Evolutionary conservation across 2,797 vertebrate genomes (phyloP).

Genomic region (Rhodeus uyekii): DNA sequence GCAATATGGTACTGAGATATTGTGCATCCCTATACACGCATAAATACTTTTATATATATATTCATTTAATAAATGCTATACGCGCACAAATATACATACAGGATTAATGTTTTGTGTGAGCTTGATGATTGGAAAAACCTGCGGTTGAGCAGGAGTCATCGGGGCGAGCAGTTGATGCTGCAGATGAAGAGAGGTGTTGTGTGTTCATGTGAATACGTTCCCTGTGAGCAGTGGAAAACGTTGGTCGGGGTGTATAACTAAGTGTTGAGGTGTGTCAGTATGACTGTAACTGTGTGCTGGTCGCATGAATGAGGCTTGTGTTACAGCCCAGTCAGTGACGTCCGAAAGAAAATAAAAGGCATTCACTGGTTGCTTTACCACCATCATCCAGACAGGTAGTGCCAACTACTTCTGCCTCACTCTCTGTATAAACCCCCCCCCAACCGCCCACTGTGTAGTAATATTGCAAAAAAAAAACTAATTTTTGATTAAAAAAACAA

Average conservation of each 20-base stretch:
- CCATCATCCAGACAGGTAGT: slow-evolving; percentile 15
- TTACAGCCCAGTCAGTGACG: slow-evolving; percentile 47
- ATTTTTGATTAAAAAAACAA: no score
- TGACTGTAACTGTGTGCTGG: slow-evolving; percentile 30
- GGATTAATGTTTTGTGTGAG: no score
- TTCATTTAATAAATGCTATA: no score
- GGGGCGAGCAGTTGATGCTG: neutral
- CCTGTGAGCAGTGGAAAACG: slow-evolving; percentile 37
- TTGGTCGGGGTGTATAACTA: slow-evolving; percentile 23
- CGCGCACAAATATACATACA: no score
- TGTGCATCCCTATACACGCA: no score
- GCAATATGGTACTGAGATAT: no score
- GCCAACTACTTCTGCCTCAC: neutral
- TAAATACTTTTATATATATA: no score
- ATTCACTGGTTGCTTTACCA: neutral
- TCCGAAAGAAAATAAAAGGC: slow-evolving; percentile 47
- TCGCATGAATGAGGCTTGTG: slow-evolving; percentile 56
- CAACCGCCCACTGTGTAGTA: no score
- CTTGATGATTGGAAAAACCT: neutral
- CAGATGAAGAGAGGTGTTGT: slow-evolving; percentile 44
- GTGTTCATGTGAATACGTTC: slow-evolving; percentile 47
- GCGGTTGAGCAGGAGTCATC: neutral
- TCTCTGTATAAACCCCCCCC: no score
- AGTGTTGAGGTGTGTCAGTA: slow-evolving; percentile 34
- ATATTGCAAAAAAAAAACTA: no score